Evolutionary conservation across 1,140 invertebrate genomes (phyloP).

Genomic region (Leptinotarsa defecta): DNA sequence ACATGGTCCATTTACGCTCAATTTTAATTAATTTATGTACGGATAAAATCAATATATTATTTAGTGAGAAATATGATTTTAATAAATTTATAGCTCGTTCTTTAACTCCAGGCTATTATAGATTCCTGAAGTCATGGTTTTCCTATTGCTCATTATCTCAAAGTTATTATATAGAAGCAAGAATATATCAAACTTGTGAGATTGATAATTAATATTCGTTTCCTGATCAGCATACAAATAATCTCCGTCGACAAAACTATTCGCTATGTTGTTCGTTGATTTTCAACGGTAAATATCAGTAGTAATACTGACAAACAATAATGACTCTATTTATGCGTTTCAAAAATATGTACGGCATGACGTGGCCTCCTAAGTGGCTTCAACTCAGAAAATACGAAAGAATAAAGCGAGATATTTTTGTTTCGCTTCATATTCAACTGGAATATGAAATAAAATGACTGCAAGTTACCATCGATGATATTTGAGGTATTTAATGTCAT

Average conservation of each 20-base stretch:
- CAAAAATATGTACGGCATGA: no score
- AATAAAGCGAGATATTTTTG: no score
- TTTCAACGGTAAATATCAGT: no score
- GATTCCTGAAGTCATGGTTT: constrained; percentile 11
- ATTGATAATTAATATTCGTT: neutral
- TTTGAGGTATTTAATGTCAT: no score
- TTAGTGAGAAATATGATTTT: constrained; percentile 11
- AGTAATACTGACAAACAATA: no score
- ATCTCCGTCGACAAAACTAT: neutral
- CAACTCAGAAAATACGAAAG: no score
- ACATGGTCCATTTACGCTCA: constrained; percentile 19
- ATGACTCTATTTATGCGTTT: no score
- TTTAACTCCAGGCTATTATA: neutral
- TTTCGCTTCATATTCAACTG: no score
- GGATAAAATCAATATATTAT: constrained; percentile 12
- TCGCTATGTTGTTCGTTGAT: no score
- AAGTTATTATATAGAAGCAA: constrained; percentile 7
- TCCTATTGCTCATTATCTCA: constrained; percentile 17
- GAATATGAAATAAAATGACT: no score
- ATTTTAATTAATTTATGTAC: constrained; percentile 17
- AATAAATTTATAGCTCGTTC: constrained; percentile 12
- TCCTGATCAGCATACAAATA: neutral
- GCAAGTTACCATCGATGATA: no score
- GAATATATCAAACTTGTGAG: constrained; percentile 12
- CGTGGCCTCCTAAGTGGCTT: no score